Evolutionary conservation across 2,797 vertebrate species (phyloP).

Genomic region (Protosalanx chinensis): DNA sequence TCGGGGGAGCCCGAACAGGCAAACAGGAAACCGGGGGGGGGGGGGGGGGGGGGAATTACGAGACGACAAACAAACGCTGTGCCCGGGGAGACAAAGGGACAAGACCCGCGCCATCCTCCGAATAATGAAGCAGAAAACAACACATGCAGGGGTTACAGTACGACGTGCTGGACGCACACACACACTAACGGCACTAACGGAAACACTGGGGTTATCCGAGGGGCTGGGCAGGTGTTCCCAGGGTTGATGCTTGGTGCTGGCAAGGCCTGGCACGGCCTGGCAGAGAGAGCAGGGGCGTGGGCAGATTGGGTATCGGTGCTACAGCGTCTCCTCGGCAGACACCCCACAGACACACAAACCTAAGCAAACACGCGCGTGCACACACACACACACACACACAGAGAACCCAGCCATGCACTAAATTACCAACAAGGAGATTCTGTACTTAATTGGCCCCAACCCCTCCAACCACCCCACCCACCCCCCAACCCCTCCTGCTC

Average conservation of each 20-base stretch:
- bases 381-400: conserved; percentile 92
- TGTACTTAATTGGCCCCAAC: conserved; percentile 86
- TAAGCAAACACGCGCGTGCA: conserved; percentile 91
- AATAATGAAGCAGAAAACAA: neutral
- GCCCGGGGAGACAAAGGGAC: conserved; percentile 53
- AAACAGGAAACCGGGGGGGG: conserved; percentile 29
- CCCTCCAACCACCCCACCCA: no score
- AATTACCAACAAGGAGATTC: conserved; percentile 98
- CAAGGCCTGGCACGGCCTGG: conserved; percentile 79
- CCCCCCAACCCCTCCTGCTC: conserved; percentile 6
- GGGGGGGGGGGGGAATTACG: conserved; percentile 38
- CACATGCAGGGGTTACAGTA: neutral
- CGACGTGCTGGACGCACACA: conserved; percentile 16
- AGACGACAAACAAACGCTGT: conserved; percentile 52
- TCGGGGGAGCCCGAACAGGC: neutral
- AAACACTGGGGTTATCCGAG: conserved; percentile 32
- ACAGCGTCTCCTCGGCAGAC: conserved; percentile 86
- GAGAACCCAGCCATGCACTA: conserved; percentile 98
- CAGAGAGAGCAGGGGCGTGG: conserved; percentile 79
- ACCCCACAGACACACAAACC: conserved; percentile 94
- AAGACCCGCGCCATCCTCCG: conserved; percentile 32
- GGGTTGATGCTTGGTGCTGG: conserved; percentile 93
- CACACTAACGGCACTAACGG: no score
- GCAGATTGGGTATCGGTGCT: conserved; percentile 95
- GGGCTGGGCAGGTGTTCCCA: conserved; percentile 80